A percentile compares a stretch with the other conserved stretches of the same genome.
Evolutionary conservation across 2,888 invertebrate genomes (phyloP).

Genomic region (Xylocampa areola): DNA sequence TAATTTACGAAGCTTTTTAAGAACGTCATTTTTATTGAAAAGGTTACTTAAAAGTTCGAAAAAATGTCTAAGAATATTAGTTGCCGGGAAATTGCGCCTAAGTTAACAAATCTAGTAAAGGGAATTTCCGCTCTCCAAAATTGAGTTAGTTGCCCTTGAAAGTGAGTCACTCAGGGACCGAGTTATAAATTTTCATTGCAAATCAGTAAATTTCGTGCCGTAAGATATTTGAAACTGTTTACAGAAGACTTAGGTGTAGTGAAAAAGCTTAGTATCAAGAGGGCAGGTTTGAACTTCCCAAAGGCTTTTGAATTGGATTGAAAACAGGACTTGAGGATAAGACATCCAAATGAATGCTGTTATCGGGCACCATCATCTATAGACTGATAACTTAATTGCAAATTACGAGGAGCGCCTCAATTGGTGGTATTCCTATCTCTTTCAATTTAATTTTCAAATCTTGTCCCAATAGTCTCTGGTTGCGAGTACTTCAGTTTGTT

Average conservation of each 20-base stretch:
- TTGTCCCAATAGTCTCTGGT: slow-evolving; percentile 8
- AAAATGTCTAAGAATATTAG: neutral
- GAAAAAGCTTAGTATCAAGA: no score
- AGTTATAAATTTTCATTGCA: slow-evolving; percentile 14
- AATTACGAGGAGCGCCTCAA: neutral
- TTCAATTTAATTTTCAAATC: neutral
- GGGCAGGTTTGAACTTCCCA: no score
- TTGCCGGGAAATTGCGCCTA: neutral
- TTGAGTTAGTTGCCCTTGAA: slow-evolving; percentile 33
- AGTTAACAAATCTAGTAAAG: slow-evolving; percentile 14
- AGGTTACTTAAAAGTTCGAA: neutral
- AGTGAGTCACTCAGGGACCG: slow-evolving; percentile 14
- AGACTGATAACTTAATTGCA: no score
- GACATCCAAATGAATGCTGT: no score
- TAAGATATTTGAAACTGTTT: no score
- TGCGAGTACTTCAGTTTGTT: slow-evolving; percentile 19
- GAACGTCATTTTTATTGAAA: no score
- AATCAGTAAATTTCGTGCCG: neutral
- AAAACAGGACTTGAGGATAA: no score
- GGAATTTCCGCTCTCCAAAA: slow-evolving; percentile 38
- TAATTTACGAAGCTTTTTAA: no score
- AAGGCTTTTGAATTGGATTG: no score
- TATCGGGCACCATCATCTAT: no score
- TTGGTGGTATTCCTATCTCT: neutral
- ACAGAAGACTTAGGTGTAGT: no score